Conservation (phyloP, 2,113 vertebrate species). For the Sakesphorus luctuosus region DNA sequence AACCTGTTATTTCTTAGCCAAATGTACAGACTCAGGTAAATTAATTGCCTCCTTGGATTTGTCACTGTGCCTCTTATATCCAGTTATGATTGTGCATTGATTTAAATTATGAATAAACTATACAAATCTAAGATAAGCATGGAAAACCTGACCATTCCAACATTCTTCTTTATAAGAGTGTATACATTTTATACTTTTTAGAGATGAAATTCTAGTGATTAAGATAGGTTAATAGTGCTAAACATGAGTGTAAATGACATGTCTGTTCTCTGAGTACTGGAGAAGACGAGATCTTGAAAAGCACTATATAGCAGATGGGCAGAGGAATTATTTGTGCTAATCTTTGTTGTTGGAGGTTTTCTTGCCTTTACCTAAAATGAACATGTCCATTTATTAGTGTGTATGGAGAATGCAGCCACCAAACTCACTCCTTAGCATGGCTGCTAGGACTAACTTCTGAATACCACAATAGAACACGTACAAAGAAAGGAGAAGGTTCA, state of each 20-base stretch:
- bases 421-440: not conserved
- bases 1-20: not conserved
- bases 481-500: not conserved
- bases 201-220: not conserved
- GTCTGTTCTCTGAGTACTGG: not conserved
- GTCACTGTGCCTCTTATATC: not conserved
- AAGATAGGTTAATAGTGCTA: not conserved
- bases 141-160: not conserved
- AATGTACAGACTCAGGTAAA: not conserved
- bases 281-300: not conserved
- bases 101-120: constrained; percentile 28
- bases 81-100: not conserved
- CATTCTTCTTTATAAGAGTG: not conserved
- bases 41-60: constrained; percentile 15
- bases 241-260: not conserved
- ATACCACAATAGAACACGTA: not conserved
- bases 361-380: not conserved
- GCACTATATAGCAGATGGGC: not conserved
- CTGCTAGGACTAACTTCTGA: not conserved
- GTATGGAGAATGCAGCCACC: not conserved
- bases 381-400: not conserved
- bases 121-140: not conserved
- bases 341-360: not conserved
- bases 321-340: not conserved
- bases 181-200: not conserved